Evolutionary conservation across 2,888 invertebrate species (phyloP).

Genomic region (Thysanoteuthis rhombus): DNA sequence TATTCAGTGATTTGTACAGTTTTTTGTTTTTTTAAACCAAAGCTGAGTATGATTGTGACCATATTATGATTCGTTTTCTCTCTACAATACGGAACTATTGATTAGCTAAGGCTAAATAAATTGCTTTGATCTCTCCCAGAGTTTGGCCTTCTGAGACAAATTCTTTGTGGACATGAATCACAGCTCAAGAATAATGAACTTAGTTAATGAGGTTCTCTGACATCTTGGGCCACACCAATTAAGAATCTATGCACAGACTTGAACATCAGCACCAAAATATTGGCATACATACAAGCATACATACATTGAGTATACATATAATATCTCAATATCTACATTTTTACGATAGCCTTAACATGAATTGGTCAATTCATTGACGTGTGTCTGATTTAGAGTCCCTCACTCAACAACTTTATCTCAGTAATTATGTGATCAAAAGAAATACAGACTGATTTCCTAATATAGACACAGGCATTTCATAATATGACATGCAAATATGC

Average conservation of each 20-base stretch:
- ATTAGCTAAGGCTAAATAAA: not conserved
- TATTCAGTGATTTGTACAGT: not conserved
- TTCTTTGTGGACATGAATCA: not conserved
- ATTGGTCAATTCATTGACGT: no score
- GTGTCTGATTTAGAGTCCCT: no score
- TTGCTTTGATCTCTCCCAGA: not conserved
- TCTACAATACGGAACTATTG: not conserved
- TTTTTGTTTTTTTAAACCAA: not conserved
- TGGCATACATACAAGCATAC: not conserved
- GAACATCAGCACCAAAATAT: not conserved
- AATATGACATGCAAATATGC: no score
- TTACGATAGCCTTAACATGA: no score
- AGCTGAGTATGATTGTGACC: no score
- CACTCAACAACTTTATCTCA: no score
- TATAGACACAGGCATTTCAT: no score
- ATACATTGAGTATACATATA: no score
- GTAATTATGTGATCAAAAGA: no score
- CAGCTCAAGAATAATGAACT: not conserved
- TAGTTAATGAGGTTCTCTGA: not conserved
- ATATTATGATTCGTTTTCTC: not conserved
- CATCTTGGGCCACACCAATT: not conserved
- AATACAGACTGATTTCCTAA: no score
- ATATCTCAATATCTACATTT: no score
- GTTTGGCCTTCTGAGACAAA: not conserved
- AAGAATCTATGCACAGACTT: not conserved